Evolutionary conservation across 2,113 vertebrate species (phyloP).

Genomic region (Aepyceros melampus): DNA sequence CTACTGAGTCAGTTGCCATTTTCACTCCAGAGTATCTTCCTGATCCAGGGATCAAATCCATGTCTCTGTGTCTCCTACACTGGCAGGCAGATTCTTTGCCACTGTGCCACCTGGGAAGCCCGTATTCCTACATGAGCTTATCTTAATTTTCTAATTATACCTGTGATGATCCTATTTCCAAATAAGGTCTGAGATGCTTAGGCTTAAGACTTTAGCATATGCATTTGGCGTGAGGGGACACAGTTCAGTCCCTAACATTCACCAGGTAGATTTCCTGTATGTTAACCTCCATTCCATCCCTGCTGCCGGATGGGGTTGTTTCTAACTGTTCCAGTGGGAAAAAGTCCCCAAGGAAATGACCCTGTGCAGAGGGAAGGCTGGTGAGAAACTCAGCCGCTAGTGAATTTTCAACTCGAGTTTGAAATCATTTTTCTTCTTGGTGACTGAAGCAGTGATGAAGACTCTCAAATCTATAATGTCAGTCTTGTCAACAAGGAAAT

Average conservation of each 20-base stretch:
- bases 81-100: not conserved
- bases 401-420: constrained; percentile 88
- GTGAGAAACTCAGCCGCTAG: constrained; percentile 83
- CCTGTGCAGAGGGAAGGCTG: constrained; percentile 81
- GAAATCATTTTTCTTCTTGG: constrained; percentile 88
- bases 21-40: not conserved
- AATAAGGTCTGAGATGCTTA: not conserved
- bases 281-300: constrained; percentile 82
- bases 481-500: constrained; percentile 69
- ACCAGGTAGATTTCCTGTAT: constrained; percentile 1
- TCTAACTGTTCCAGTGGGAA: constrained; percentile 81
- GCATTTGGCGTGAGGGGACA: not conserved
- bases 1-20: not conserved
- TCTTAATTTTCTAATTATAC: not conserved
- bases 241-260: not conserved
- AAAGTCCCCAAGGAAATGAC: constrained; percentile 83
- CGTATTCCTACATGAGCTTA: not conserved
- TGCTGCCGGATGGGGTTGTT: not conserved
- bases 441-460: constrained; percentile 75
- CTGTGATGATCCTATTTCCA: not conserved
- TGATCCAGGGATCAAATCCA: not conserved
- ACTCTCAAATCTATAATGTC: constrained; percentile 68
- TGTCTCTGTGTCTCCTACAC: not conserved
- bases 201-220: not conserved
- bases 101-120: not conserved